A percentile compares a stretch with the other conserved stretches of the same genome.
Conservation (phyloP, 2,797 vertebrate genomes). For the Muscicapa comitata region DNA sequence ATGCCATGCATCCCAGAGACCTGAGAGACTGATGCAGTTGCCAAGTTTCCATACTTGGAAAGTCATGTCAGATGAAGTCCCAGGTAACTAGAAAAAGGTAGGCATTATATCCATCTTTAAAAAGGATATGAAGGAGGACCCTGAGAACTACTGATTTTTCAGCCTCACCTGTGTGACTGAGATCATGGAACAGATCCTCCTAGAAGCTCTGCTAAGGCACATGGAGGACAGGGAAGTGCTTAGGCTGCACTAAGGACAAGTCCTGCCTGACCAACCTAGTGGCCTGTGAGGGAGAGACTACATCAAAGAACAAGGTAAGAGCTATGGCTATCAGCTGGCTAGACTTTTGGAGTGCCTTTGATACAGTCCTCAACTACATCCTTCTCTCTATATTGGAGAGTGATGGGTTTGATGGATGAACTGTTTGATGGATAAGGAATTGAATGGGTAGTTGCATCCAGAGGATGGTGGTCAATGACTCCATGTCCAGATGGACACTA, state of each 20-base stretch:
- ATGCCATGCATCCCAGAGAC: background rate
- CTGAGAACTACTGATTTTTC: background rate
- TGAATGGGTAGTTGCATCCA: background rate
- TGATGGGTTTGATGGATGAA: background rate
- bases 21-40: background rate
- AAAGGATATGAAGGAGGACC: background rate
- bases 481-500: background rate
- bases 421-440: background rate
- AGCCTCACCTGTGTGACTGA: background rate
- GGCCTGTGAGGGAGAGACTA: background rate
- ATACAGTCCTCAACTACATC: no score
- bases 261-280: background rate
- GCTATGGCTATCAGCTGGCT: fast-evolving
- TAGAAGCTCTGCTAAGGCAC: background rate
- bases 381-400: background rate
- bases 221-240: background rate
- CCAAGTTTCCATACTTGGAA: background rate
- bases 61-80: background rate
- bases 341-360: background rate
- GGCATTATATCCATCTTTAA: background rate
- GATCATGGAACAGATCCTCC: background rate
- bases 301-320: background rate
- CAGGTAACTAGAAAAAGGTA: background rate
- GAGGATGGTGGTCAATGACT: background rate
- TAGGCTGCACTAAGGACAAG: background rate